Base-by-base conservation (phyloP, 1,140 invertebrate genomes). In the Chelonus insularis region DNA sequence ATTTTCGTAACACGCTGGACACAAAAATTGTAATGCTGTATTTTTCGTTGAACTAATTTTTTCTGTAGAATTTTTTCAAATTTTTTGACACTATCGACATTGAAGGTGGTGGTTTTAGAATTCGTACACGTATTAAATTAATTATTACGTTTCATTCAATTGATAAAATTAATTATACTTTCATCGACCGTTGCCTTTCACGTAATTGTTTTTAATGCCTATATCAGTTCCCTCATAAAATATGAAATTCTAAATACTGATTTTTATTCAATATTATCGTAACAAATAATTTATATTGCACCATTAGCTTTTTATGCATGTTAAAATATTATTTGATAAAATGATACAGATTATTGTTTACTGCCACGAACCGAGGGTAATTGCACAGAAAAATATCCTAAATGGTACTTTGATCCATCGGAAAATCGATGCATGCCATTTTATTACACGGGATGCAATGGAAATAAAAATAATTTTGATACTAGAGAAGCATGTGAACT, bases 401-500 rank as follows among this genome's bases (percentile, higher is more conserved):
- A 86, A 67, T 97, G 94, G 94, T 91, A 90, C 79, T 98, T 93
- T 84, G 92, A 95, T 76, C 82, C 84, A 43, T 83, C 85, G 25
- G 89, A 94, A 76, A 91, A 94, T 75, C 86, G 90, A 57, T 99
- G 96, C 86, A 85, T 91, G 83, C 93, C 94, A 43, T 99, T 99
- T 86, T 95, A 95, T 86, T 98, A 94, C 84, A 89, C 88, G 60
- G 95, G 95, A 64, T 96, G 94, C 82, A 88, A 88, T 67, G 95
- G 93, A 63, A 98, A 96, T 83, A 85, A 83, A 71, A 97, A 97
- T 84, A 90, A 89, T 73, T 98, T 94, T 85, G 84, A 85, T 39
- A 86, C 85, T 73, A 85, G 88, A 77, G 85, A 88, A 63, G 86
- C 87, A 75, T 98, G 96, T 79, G 88, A 91, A 71, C 77, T 84